Evolutionary conservation across 2,797 vertebrate genomes (phyloP).

Genomic region (Pangasius macronema): DNA sequence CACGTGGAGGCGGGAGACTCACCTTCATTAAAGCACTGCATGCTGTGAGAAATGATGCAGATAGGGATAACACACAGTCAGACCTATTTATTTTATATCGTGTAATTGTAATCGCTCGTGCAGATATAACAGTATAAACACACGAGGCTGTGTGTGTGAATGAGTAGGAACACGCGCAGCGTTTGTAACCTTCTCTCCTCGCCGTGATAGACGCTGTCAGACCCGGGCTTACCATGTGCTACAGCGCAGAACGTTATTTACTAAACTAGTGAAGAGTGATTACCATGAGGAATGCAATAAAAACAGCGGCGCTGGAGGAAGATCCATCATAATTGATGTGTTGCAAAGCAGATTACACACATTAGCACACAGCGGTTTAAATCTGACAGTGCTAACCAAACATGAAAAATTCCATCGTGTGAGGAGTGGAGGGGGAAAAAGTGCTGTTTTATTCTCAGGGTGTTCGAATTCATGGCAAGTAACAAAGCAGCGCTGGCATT

Average conservation of each 20-base stretch:
- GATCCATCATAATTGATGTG: conserved; percentile 87
- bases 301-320: conserved; percentile 71
- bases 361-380: conserved; percentile 82
- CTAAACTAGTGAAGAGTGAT: conserved; percentile 83
- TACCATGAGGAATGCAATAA: conserved; percentile 74
- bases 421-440: conserved; percentile 29
- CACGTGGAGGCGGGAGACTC: too few species aligned
- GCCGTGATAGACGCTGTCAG: conserved; percentile 59
- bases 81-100: neutral
- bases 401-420: conserved; percentile 83
- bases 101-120: conserved; percentile 24
- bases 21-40: conserved; percentile 20
- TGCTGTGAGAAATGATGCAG: neutral
- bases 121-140: conserved; percentile 10
- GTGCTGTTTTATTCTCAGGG: conserved; percentile 67
- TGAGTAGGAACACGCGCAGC: conserved; percentile 46
- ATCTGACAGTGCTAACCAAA: conserved; percentile 83
- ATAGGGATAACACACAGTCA: neutral
- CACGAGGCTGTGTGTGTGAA: conserved; percentile 32
- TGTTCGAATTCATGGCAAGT: conserved; percentile 70
- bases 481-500: conserved; percentile 72
- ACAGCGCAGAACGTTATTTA: conserved; percentile 82
- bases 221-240: conserved; percentile 55
- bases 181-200: conserved; percentile 38
- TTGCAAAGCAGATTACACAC: conserved; percentile 88